Percentiles rank a stretch among this genome's conserved stretches.
phyloP scores from a whole-genome alignment of 2,113 vertebrate genomes.

The Rhinolophus ferrumequinum region DNA sequence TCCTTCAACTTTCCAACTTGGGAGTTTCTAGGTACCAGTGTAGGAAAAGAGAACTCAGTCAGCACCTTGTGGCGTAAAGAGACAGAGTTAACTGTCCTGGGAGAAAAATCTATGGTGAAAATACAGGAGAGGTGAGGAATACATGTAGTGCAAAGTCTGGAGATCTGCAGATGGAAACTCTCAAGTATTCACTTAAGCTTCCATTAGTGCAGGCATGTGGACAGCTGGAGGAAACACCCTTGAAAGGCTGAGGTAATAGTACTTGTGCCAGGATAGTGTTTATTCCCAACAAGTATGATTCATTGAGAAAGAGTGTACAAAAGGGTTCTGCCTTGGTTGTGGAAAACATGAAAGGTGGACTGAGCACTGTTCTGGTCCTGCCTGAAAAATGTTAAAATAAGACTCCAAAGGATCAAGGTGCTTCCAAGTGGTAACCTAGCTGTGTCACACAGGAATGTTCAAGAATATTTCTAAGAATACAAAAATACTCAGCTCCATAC shows the following conservation, averaged over 20 bases:
- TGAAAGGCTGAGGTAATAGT: not conserved
- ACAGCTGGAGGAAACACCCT: not conserved
- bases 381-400: not conserved
- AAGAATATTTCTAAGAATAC: not conserved
- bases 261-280: not conserved
- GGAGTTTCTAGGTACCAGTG: not conserved
- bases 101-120: not conserved
- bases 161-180: fast-evolving
- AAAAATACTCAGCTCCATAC: not conserved
- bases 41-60: not conserved
- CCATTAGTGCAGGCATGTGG: not conserved
- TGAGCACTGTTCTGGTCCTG: not conserved
- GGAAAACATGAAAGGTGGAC: not conserved
- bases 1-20: not conserved
- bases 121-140: not conserved
- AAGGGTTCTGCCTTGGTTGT: not conserved
- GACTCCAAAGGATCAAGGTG: not conserved
- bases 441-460: not conserved
- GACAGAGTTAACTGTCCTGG: not conserved
- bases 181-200: not conserved
- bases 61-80: not conserved
- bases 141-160: not conserved
- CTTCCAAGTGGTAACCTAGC: not conserved
- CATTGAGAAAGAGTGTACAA: not conserved
- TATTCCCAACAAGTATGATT: not conserved